These are phyloP conservation scores for Tretioscincus oriximinensis DNA, from an alignment of 2,113 vertebrate species.

Conservation along the genomic window DNA sequence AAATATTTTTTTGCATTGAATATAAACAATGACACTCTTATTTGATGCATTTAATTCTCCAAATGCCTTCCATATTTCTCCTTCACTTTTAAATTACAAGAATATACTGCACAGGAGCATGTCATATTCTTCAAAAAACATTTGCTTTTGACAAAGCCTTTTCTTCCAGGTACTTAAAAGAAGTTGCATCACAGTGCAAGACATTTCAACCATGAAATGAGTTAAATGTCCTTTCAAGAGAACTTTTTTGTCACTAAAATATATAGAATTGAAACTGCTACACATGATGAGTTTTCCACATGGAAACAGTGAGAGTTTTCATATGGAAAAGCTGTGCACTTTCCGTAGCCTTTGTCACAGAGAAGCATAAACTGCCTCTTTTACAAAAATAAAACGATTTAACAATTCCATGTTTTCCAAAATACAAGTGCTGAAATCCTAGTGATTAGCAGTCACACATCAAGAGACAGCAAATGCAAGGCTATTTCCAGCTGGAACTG, in stretches of 20 bases:
- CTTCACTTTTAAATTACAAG: not conserved
- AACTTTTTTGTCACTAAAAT: not conserved
- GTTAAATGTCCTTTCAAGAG: not conserved
- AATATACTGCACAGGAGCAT: not conserved
- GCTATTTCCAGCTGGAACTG: no score
- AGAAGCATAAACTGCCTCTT: not conserved
- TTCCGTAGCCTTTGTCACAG: not conserved
- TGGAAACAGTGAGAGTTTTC: not conserved
- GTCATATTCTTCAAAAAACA: not conserved
- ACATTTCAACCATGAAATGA: not conserved
- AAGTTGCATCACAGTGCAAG: not conserved
- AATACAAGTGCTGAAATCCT: no score
- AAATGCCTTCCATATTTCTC: not conserved
- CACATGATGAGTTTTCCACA: conserved; percentile 11
- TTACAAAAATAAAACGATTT: no score
- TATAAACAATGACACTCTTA: no score
- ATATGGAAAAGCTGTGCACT: not conserved
- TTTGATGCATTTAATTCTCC: not conserved
- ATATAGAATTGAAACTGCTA: not conserved
- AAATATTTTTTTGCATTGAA: not conserved
- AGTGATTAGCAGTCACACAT: no score
- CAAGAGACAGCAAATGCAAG: no score
- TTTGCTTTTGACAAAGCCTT: not conserved
- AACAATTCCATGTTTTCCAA: no score
- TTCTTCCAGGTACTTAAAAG: not conserved